Evolutionary conservation across 2,888 invertebrate genomes (phyloP).

Genomic region (Thera obeliscata): DNA sequence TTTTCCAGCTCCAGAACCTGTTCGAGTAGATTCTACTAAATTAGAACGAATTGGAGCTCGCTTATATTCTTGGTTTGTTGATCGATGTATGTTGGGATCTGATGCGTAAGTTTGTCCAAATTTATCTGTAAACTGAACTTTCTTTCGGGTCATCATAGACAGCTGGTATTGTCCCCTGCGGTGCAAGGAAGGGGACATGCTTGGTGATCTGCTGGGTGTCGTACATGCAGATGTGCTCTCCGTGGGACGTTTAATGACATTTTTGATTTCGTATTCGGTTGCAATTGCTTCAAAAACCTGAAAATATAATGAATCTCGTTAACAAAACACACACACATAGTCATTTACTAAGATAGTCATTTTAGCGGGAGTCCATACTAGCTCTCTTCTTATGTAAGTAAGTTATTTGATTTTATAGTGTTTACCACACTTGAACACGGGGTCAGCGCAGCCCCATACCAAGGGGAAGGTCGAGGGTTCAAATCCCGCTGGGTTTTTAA

Average conservation of each 20-base stretch:
- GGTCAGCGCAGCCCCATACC: too few relatives aligned
- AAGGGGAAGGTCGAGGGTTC: too few relatives aligned
- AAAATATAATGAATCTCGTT: constrained; percentile 28
- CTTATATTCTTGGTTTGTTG: constrained; percentile 42
- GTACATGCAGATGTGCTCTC: constrained; percentile 62
- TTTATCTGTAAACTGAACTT: constrained; percentile 64
- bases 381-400: too few relatives aligned
- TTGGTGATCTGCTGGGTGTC: constrained; percentile 67
- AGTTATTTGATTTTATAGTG: too few relatives aligned
- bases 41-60: constrained; percentile 34
- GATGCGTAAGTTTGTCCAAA: constrained; percentile 62
- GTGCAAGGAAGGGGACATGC: constrained; percentile 60
- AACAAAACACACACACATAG: neutral
- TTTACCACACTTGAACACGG: too few relatives aligned
- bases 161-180: constrained; percentile 71
- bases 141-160: constrained; percentile 68
- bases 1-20: constrained; percentile 45
- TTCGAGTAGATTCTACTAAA: constrained; percentile 42
- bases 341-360: too few relatives aligned
- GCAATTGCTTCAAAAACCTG: constrained; percentile 81
- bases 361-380: neutral
- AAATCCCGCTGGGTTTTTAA: too few relatives aligned
- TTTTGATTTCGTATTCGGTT: constrained; percentile 74
- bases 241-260: constrained; percentile 51
- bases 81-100: constrained; percentile 70